Evolutionary conservation across 2,888 invertebrate genomes (phyloP).

Genomic region (Philaethria dido): DNA sequence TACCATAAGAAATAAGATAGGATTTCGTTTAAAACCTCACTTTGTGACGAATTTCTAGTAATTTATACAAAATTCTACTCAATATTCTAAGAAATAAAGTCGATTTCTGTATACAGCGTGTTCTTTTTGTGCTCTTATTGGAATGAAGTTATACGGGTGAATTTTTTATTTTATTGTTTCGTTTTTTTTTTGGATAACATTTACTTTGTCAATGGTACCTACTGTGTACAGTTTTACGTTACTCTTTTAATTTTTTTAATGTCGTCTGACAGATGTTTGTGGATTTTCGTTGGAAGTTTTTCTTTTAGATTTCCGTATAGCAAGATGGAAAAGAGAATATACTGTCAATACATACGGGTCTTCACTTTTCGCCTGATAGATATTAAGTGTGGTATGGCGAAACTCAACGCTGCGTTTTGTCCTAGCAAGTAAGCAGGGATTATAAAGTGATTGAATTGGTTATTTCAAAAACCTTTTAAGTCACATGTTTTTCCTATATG

Average conservation of each 20-base stretch:
- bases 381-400: too few species aligned
- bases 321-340: neutral
- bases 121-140: conserved; percentile 37
- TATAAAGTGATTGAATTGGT: too few species aligned
- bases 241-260: conserved; percentile 26
- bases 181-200: conserved; percentile 33
- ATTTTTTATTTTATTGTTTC: conserved; percentile 47
- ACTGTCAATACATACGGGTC: neutral
- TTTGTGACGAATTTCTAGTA: neutral
- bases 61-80: neutral
- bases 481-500: too few species aligned
- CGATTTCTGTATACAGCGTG: conserved; percentile 31
- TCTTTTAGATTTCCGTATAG: too few species aligned
- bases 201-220: conserved; percentile 34
- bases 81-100: conserved; percentile 27
- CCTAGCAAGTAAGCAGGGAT: too few species aligned
- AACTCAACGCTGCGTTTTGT: too few species aligned
- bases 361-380: neutral
- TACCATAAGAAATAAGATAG: neutral
- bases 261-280: conserved; percentile 5
- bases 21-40: neutral
- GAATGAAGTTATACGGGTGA: conserved; percentile 45
- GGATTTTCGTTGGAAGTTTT: too few species aligned
- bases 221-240: conserved; percentile 19
- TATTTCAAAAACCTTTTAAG: too few species aligned